Percentiles rank a stretch among this genome's conserved stretches.
Conservation (phyloP, 37 sponge, comb jelly and placozoan species). For the Beroe ovata region DNA sequence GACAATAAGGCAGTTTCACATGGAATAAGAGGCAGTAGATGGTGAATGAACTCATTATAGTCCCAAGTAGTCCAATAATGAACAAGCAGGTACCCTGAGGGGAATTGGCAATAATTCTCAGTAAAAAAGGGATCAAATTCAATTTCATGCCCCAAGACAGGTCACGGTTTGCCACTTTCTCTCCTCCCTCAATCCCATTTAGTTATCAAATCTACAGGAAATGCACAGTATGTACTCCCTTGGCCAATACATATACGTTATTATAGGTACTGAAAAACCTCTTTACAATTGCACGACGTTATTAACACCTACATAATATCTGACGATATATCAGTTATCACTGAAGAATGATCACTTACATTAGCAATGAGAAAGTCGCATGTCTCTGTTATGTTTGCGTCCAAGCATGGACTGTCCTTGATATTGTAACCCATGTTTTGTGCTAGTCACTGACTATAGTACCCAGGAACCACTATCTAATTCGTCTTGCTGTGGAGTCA, state of each 20-base stretch:
- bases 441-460: too few species aligned
- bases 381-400: neutral
- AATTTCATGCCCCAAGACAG: neutral
- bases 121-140: too few species aligned
- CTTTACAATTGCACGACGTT: too few species aligned
- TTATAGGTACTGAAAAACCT: too few species aligned
- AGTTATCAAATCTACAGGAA: too few species aligned
- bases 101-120: neutral
- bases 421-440: slow-evolving; percentile 25
- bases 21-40: slow-evolving; percentile 40
- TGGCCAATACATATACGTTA: too few species aligned
- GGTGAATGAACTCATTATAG: slow-evolving; percentile 15
- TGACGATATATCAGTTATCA: neutral
- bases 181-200: too few species aligned
- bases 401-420: neutral
- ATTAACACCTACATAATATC: neutral
- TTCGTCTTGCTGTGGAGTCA: too few species aligned
- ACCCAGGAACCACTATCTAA: too few species aligned
- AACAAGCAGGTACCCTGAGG: slow-evolving; percentile 12
- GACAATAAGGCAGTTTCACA: slow-evolving; percentile 34
- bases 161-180: neutral
- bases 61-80: neutral
- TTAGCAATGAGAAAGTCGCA: neutral
- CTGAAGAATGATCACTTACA: neutral
- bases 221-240: too few species aligned